Conservation (phyloP, 2,888 invertebrate genomes). For the Axea sp. region DNA sequence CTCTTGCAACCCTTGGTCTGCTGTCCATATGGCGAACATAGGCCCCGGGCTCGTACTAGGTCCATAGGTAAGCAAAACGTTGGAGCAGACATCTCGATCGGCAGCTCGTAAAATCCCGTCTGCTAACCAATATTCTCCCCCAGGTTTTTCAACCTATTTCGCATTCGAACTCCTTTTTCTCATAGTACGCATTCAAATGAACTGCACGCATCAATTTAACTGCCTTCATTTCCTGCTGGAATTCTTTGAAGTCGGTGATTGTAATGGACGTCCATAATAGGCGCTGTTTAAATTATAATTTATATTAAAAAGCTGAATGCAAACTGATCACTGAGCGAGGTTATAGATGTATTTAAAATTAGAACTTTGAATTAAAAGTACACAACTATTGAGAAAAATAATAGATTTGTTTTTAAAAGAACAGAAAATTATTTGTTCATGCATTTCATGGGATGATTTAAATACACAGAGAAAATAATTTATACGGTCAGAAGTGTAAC, state of each 20-base stretch:
- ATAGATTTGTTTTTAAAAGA: too few species aligned
- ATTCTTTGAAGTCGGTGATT: conserved; percentile 26
- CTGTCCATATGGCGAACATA: conserved; percentile 77
- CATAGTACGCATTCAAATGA: conserved; percentile 26
- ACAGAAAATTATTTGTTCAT: too few species aligned
- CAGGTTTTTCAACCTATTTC: conserved; percentile 26
- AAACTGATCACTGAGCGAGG: too few species aligned
- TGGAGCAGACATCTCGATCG: conserved; percentile 10
- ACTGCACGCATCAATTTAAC: conserved; percentile 33
- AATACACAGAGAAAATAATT: too few species aligned
- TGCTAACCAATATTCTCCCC: conserved; percentile 35
- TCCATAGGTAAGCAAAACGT: conserved; percentile 69
- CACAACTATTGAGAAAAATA: too few species aligned
- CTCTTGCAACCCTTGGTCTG: conserved; percentile 69
- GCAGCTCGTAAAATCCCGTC: conserved; percentile 19
- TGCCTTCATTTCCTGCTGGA: conserved; percentile 20
- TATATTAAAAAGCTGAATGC: too few species aligned
- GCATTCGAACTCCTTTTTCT: conserved; percentile 33
- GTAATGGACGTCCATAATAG: conserved; percentile 5
- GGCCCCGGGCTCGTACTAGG: conserved; percentile 68
- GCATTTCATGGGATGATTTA: too few species aligned
- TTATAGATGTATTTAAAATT: too few species aligned
- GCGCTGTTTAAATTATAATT: conserved; percentile 21
- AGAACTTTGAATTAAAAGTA: too few species aligned
- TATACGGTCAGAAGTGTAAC: too few species aligned